Evolutionary conservation across 2,888 invertebrate genomes (phyloP).

Genomic region (Lasiommata megera): DNA sequence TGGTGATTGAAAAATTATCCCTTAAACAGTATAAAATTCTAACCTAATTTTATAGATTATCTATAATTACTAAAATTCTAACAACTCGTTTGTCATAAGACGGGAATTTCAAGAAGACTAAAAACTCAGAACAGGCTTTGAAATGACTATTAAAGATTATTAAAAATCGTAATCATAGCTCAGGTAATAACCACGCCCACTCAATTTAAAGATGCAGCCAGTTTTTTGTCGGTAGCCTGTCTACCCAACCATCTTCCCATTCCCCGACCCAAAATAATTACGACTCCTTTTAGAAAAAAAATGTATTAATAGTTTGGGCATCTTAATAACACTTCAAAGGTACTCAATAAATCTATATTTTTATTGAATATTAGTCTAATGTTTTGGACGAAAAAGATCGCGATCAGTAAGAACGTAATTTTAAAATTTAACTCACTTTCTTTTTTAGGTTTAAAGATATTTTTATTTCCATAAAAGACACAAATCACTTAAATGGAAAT

Average conservation of each 20-base stretch:
- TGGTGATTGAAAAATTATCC: no score
- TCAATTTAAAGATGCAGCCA: constrained; percentile 18
- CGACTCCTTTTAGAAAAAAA: neutral
- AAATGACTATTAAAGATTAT: neutral
- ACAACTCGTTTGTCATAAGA: no score
- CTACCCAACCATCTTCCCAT: neutral
- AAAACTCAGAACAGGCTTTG: neutral
- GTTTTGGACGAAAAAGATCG: neutral
- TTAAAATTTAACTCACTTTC: no score
- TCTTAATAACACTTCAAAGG: neutral
- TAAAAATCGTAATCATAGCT: constrained; percentile 4
- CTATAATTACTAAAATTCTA: no score
- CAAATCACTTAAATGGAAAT: no score
- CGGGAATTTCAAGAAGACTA: no score
- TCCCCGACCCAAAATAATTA: neutral
- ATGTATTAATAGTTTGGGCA: neutral
- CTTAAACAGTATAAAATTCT: no score
- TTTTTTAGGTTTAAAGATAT: no score
- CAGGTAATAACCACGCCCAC: constrained; percentile 4
- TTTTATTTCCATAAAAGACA: no score
- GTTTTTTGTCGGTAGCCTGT: constrained; percentile 15
- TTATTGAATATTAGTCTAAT: neutral
- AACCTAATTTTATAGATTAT: no score
- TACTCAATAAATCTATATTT: neutral
- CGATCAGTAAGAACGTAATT: no score